Evolutionary conservation across 2,888 invertebrate genomes (phyloP), one percentile per base, ranked within the genome.

Genomic region (Sabellastarte sp.): DNA sequence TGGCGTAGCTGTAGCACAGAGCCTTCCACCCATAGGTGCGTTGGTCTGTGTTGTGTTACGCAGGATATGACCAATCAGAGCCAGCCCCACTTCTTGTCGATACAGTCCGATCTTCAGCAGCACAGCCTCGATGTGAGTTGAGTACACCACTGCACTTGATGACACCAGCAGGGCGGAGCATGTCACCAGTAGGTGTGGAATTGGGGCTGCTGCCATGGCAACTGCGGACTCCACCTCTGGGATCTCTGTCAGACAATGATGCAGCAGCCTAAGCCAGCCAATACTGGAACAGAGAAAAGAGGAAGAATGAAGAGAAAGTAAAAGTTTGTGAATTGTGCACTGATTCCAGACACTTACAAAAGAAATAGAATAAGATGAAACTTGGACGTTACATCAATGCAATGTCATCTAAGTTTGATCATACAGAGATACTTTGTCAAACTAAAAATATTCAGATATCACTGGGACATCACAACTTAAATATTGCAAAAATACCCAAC

Each of bases 261-360:
- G 89, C 53, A 94, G 86, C 68, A 94, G 88, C 68, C 91, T 87
- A 69, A 93, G 87, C 94, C 94, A 94, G 67, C 92, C 91, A 79
- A 92, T 88, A 81, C 92, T 91, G 76, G 26, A n/a, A n/a, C n/a
- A n/a, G n/a, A n/a, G n/a, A n/a, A n/a, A n/a, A 59, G 53, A 56
- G 59, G 65, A 57, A 41, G 52, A 52, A 15, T 24, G 51, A 59
- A 10, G 10, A 20, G 20, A 50, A n/a, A 59, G 3, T 10, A 10
- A 4, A 10, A 15, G 59, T 10, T 10, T 4, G 26, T 29, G 10
- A 26, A 53, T 53, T 15, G 10, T 26, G 10, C 50, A 41, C 10
- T 10, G 10, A 20, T 41, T 10, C 29, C 24, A 15, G 28, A 20
- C 30, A 31, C 30, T 20, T 5, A 53, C 20, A 53, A 24, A 5